Evolutionary conservation across 2,797 vertebrate genomes (phyloP).

Genomic region (Amblyraja radiata): DNA sequence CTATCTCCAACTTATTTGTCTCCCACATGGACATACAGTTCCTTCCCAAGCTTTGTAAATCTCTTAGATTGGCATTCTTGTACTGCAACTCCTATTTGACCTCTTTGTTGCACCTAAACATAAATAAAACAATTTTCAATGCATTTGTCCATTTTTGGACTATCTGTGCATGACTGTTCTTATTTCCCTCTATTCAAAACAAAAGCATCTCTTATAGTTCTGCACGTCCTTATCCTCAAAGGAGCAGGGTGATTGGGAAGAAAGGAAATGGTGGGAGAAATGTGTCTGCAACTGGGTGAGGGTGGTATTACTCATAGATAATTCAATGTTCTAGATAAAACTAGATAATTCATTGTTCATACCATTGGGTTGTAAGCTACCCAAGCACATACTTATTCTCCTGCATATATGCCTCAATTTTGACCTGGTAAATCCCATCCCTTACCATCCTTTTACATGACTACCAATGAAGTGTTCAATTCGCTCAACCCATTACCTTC

Average conservation of each 20-base stretch:
- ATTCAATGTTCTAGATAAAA: too few relatives aligned
- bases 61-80: background rate
- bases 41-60: background rate
- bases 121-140: background rate
- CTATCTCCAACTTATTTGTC: background rate
- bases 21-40: background rate
- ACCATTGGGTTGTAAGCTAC: too few relatives aligned
- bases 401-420: background rate
- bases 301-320: too few relatives aligned
- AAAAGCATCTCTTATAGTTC: background rate
- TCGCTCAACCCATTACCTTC: background rate
- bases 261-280: too few relatives aligned
- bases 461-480: background rate
- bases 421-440: background rate
- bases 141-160: background rate
- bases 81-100: background rate
- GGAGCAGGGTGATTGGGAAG: too few relatives aligned
- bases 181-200: background rate
- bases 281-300: too few relatives aligned
- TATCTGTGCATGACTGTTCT: background rate
- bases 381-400: background rate
- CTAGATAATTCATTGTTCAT: too few relatives aligned
- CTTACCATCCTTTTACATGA: background rate
- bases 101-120: background rate
- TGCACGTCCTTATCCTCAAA: too few relatives aligned